phyloP scores from a whole-genome alignment of 2,113 vertebrate genomes.

The Equus quagga region DNA sequence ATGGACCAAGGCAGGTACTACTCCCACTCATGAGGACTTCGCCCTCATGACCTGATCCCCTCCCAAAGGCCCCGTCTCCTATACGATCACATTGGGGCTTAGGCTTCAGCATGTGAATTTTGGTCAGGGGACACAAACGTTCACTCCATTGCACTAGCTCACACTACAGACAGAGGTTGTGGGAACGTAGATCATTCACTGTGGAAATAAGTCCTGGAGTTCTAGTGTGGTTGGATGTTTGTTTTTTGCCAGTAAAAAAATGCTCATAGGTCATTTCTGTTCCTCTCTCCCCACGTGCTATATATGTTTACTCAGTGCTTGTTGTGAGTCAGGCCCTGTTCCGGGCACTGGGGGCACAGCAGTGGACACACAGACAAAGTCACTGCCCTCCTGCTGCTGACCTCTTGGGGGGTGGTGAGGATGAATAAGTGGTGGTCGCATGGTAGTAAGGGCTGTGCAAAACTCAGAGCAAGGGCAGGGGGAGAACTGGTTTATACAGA shows the following conservation, averaged over 20 bases:
- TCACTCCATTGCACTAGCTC: neutral
- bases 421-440: too few relatives aligned
- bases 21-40: too few relatives aligned
- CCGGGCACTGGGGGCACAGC: neutral
- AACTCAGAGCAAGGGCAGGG: neutral
- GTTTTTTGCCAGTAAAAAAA: neutral
- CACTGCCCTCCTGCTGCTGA: neutral
- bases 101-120: too few relatives aligned
- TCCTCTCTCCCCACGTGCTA: neutral
- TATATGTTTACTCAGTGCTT: neutral
- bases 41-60: neutral
- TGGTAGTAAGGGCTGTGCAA: neutral
- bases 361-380: neutral
- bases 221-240: neutral
- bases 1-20: fast-evolving
- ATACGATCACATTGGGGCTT: fast-evolving
- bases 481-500: neutral
- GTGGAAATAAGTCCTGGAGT: neutral
- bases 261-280: neutral
- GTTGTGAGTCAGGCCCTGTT: neutral
- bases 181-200: neutral
- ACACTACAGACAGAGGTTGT: neutral
- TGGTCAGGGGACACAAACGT: neutral
- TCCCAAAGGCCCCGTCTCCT: neutral
- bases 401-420: neutral